These are phyloP conservation scores for Halictus ligatus DNA, from an alignment of 2,888 invertebrate genomes.

Conservation along the genomic window DNA sequence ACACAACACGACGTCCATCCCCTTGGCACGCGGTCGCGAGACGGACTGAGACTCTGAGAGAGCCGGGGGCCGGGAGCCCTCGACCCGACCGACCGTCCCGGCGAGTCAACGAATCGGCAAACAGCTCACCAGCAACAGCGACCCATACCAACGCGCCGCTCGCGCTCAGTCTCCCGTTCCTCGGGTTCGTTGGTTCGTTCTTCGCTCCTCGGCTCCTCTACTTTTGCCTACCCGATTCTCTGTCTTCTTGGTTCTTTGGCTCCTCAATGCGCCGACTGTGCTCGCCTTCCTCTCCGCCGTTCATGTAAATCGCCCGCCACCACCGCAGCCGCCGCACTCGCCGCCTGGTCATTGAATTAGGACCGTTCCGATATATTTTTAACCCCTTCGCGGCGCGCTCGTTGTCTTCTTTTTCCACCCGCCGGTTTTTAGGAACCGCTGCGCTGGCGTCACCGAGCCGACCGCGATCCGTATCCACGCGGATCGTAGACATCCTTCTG, in stretches of 20 bases:
- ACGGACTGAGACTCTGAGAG: constrained; percentile 68
- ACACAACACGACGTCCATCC: constrained; percentile 49
- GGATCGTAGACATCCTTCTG: background rate
- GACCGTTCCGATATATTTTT: constrained; percentile 53
- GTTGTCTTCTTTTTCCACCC: constrained; percentile 15
- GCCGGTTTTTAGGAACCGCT: background rate
- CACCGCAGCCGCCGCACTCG: constrained; percentile 1
- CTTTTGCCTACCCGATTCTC: background rate
- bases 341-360: constrained; percentile 53
- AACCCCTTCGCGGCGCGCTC: constrained; percentile 32
- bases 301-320: constrained; percentile 49
- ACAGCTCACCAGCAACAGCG: constrained; percentile 22
- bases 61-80: constrained; percentile 39
- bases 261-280: constrained; percentile 69
- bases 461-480: background rate
- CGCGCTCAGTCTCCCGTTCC: constrained; percentile 11
- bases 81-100: constrained; percentile 48
- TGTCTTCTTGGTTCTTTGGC: background rate
- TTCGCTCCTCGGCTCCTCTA: background rate
- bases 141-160: constrained; percentile 39
- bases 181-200: constrained; percentile 7
- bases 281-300: constrained; percentile 50
- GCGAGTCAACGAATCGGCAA: constrained; percentile 61
- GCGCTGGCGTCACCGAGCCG: too few species aligned
- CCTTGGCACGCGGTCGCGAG: constrained; percentile 74